phyloP scores from a whole-genome alignment of 2,113 vertebrate species.

The Saccopteryx bilineata region DNA sequence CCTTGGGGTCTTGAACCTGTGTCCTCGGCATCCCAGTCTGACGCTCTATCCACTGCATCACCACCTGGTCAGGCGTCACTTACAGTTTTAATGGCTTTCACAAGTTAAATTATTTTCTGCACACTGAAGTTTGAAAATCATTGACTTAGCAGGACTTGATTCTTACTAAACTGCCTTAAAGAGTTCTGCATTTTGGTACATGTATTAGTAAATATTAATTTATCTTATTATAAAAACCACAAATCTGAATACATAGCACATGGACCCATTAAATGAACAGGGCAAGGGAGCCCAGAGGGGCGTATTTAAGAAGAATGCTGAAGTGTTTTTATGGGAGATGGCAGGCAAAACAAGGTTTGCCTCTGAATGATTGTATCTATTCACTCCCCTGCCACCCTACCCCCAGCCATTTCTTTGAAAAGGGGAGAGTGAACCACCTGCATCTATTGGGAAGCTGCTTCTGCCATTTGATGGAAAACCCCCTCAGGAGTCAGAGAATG shows the following conservation, averaged over 20 bases:
- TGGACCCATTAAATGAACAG: not conserved
- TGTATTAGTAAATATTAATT: not conserved
- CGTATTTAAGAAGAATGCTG: not conserved
- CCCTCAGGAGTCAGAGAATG: not conserved
- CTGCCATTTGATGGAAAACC: conserved; percentile 26
- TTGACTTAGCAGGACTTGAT: not conserved
- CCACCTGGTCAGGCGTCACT: not conserved
- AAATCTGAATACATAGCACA: not conserved
- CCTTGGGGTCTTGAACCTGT: too few relatives aligned
- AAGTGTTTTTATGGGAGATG: not conserved
- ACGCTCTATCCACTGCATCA: too few relatives aligned
- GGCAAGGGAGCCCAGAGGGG: not conserved
- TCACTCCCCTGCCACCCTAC: not conserved
- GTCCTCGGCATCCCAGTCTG: too few relatives aligned
- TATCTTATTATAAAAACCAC: not conserved
- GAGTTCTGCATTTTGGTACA: not conserved
- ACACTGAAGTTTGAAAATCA: not conserved
- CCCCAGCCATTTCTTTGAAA: not conserved
- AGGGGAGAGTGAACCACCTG: not conserved
- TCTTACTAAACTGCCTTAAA: not conserved
- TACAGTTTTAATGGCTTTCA: not conserved
- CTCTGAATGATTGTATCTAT: not conserved
- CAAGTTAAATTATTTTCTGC: not conserved
- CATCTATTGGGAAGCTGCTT: not conserved
- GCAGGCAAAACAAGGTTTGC: not conserved